Percentiles rank a stretch among this genome's conserved stretches.
Evolutionary conservation across 2,888 invertebrate genomes (phyloP).

Genomic region (Hymenopus coronatus): DNA sequence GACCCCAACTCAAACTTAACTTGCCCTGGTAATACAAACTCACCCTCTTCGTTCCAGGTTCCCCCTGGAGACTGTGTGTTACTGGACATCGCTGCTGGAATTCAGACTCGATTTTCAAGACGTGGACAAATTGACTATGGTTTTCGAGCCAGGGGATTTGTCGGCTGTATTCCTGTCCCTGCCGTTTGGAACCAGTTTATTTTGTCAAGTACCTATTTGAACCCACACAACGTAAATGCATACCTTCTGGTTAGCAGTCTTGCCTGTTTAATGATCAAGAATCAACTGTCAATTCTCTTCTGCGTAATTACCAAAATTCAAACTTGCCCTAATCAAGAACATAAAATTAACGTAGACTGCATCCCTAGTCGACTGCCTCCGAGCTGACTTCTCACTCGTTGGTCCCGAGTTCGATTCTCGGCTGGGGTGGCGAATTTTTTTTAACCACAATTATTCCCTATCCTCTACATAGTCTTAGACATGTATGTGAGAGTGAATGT

Average conservation of each 20-base stretch:
- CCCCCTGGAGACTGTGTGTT: constrained; percentile 15
- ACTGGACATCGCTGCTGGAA: constrained; percentile 14
- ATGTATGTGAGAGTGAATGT: no score
- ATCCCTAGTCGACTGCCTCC: no score
- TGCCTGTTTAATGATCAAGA: not conserved
- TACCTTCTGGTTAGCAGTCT: not conserved
- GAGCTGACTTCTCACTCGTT: no score
- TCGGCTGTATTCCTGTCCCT: not conserved
- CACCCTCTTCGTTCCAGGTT: not conserved
- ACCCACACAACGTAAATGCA: not conserved
- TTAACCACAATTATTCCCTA: no score
- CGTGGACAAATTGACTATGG: constrained; percentile 22
- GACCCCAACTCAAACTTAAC: not conserved
- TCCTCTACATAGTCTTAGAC: no score
- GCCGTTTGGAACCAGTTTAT: constrained; percentile 1
- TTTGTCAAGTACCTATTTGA: constrained; percentile 3
- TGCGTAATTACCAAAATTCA: no score
- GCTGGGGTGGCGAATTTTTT: no score
- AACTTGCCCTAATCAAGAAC: no score
- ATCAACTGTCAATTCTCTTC: not conserved
- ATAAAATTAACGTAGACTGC: no score
- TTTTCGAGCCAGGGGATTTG: constrained; percentile 8
- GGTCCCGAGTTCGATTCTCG: no score
- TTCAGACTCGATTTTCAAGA: constrained; percentile 19
- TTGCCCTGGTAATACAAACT: not conserved